These are phyloP conservation scores for Elachura formosa DNA, from an alignment of 2,113 vertebrate species.

Conservation along the genomic window DNA sequence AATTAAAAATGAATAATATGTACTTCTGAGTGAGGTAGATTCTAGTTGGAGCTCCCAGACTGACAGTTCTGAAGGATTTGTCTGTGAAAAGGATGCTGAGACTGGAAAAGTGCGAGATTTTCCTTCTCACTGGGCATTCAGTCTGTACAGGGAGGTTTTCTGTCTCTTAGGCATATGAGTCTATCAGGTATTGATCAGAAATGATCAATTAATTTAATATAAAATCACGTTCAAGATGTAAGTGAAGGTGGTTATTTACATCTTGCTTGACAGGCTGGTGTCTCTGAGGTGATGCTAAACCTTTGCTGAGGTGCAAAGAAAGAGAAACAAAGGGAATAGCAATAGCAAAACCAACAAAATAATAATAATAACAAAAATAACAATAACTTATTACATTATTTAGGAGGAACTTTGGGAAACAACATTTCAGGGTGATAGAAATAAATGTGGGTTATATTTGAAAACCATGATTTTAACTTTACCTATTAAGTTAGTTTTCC, in stretches of 20 bases:
- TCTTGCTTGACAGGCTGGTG: background rate
- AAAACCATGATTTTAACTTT: background rate
- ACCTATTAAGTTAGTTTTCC: background rate
- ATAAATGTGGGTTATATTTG: background rate
- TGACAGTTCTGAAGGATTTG: background rate
- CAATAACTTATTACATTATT: background rate
- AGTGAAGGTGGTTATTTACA: background rate
- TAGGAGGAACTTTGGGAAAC: background rate
- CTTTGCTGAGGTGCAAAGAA: background rate
- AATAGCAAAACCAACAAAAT: background rate
- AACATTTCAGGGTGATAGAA: background rate
- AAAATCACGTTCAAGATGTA: background rate
- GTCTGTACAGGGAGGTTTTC: background rate
- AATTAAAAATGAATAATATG: background rate
- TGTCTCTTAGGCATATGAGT: background rate
- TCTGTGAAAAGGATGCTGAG: background rate
- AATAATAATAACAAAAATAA: fast-evolving
- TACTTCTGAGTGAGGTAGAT: background rate
- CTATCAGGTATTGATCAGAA: background rate
- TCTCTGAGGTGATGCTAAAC: background rate
- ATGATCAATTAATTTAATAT: background rate
- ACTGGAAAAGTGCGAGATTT: background rate
- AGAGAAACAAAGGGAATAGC: background rate
- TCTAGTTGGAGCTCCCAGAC: background rate
- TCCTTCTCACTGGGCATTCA: background rate